phyloP scores from a whole-genome alignment of 1,140 invertebrate genomes.

The Polypedilum pembai region DNA sequence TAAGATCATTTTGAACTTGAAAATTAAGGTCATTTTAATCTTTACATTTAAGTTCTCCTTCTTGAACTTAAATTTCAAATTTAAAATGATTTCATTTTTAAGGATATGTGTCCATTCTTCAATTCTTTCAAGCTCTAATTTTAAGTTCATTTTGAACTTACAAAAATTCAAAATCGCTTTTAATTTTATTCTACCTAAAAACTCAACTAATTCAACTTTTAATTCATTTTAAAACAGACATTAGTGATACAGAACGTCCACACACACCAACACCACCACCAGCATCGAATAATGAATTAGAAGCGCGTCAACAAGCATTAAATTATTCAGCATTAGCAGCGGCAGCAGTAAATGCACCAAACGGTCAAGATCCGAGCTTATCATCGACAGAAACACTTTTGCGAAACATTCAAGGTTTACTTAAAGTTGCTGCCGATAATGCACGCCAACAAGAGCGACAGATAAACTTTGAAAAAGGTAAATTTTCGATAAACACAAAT shows the following conservation, averaged over 20 bases:
- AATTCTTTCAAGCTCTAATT: too few relatives aligned
- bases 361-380: constrained; percentile 48
- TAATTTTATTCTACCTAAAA: too few relatives aligned
- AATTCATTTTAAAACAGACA: constrained; percentile 46
- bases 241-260: constrained; percentile 52
- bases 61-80: too few relatives aligned
- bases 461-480: constrained; percentile 95
- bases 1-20: too few relatives aligned
- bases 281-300: constrained; percentile 32
- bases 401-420: constrained; percentile 87
- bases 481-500: constrained; percentile 31
- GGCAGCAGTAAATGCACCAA: constrained; percentile 45
- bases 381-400: constrained; percentile 86
- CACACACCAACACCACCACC: constrained; percentile 42
- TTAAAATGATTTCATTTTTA: too few relatives aligned
- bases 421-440: constrained; percentile 92
- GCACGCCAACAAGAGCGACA: constrained; percentile 90
- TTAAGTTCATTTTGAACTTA: too few relatives aligned
- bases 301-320: constrained; percentile 53
- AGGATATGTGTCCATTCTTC: too few relatives aligned
- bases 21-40: too few relatives aligned
- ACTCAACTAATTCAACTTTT: too few relatives aligned
- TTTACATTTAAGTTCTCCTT: too few relatives aligned
- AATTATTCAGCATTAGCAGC: constrained; percentile 62
- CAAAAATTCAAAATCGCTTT: too few relatives aligned